Base-by-base conservation (phyloP, 2,888 invertebrate species). In the Drosophila diplacantha region DNA sequence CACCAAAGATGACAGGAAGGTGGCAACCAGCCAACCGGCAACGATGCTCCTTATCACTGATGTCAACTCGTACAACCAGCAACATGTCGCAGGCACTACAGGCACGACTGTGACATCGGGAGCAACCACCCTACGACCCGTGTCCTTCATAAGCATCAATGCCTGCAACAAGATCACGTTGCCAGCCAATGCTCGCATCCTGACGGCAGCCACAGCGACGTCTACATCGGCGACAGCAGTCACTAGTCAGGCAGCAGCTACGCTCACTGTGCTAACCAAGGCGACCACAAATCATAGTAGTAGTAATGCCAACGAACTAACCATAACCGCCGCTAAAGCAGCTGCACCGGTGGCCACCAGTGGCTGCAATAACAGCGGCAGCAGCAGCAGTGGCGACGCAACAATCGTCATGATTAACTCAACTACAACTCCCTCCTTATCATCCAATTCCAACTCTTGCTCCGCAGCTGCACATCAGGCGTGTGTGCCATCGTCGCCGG, bases 31-130 rank as follows among this genome's bases (percentile, higher is more conserved):
- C 16, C 83, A 78, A 22, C 81, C 76, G 26, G 79, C 84, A 29
- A 87, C 86, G 18, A 86, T 86, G 86, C 52, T 86, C 47, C 79
- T 86, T 0, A 87, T 86, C 49, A 86, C 86, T 26, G 87, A 86
- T 37, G 83, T 79, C 6, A 86, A 86, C 41, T 79, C 85, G 44
- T 83, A 85, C 51, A 83, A 81, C 62, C 79, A 82, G 53, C 80
- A 80, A 43, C 71, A 68, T 26, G 69, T 61, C 7, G 22, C 29
- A 11, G 47, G 44, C 1, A 22, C 71, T 9, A 43, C 66, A 9
- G 44, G 39, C 9, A 56, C 66, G 14, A 32, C 62, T 7, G 50
- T 67, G 7, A 24, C 55, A 4, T n/a, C 55, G 4, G 57, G 46
- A 18, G 58, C 77, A 5, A 69, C 76, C 6, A 78, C 81, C n/a